phyloP scores from a whole-genome alignment of 2,888 invertebrate species.

The Polyommatus icarus region DNA sequence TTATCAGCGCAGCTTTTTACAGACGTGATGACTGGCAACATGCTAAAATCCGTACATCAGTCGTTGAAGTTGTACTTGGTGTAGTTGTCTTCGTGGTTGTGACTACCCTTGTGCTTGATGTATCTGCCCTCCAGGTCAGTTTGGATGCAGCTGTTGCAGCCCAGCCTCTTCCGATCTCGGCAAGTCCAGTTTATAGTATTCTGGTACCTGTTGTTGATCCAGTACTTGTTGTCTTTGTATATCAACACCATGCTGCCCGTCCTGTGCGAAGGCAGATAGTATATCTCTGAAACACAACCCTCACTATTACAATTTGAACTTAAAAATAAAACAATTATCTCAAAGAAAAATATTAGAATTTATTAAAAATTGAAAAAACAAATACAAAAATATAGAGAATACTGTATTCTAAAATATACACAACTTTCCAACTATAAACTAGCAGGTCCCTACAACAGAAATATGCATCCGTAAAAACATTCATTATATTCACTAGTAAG shows the following conservation, averaged over 20 bases:
- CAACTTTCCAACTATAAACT: conserved; percentile 61
- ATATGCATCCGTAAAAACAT: conserved; percentile 59
- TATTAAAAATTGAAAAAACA: background rate
- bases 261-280: conserved; percentile 74
- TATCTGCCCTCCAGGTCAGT: conserved; percentile 71
- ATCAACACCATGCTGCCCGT: conserved; percentile 75
- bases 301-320: conserved; percentile 38
- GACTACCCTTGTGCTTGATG: conserved; percentile 71
- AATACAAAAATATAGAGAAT: conserved; percentile 52
- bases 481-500: conserved; percentile 47
- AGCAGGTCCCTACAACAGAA: conserved; percentile 72
- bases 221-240: conserved; percentile 74
- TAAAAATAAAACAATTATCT: conserved; percentile 28
- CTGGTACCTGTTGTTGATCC: conserved; percentile 76
- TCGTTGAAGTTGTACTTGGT: conserved; percentile 75
- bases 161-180: conserved; percentile 67
- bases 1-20: conserved; percentile 43
- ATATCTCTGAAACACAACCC: conserved; percentile 63
- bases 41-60: conserved; percentile 51
- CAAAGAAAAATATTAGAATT: conserved; percentile 40
- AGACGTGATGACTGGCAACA: conserved; percentile 49
- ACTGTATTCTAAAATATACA: conserved; percentile 69
- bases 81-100: conserved; percentile 72
- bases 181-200: conserved; percentile 77
- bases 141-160: conserved; percentile 72